Percentiles rank a stretch among this genome's conserved stretches.
phyloP scores from a whole-genome alignment of 2,797 vertebrate species.

The Allobates femoralis region DNA sequence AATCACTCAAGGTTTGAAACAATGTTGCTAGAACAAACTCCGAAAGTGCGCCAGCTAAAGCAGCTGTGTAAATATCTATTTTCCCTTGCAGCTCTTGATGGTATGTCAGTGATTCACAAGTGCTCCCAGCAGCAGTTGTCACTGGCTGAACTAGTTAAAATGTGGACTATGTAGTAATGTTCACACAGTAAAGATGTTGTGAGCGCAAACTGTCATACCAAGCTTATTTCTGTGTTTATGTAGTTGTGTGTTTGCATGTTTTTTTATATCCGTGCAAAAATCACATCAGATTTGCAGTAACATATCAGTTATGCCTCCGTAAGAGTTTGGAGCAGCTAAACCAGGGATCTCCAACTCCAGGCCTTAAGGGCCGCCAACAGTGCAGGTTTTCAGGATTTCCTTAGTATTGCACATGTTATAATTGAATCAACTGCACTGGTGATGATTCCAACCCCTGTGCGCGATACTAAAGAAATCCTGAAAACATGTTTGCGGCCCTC shows the following conservation, averaged over 20 bases:
- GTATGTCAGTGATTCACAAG: slow-evolving; percentile 24
- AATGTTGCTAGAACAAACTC: neutral
- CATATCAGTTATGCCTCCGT: no score
- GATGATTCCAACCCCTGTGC: no score
- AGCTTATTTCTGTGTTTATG: neutral
- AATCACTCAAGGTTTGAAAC: slow-evolving; percentile 4
- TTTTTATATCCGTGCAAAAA: neutral
- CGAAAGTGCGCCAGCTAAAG: neutral
- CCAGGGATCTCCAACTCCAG: no score
- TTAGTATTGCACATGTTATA: no score
- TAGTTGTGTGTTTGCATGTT: no score
- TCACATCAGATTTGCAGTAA: no score
- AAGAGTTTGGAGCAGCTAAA: no score
- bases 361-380: no score
- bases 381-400: no score
- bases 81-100: slow-evolving; percentile 31
- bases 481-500: no score
- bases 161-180: neutral
- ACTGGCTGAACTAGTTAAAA: neutral
- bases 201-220: neutral
- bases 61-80: slow-evolving; percentile 29
- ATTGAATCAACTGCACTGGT: no score
- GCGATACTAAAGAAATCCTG: no score
- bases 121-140: slow-evolving; percentile 26
- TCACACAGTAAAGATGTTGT: neutral